Conservation (phyloP, 23 tunicate genomes). For the Botrylloides violaceus region DNA sequence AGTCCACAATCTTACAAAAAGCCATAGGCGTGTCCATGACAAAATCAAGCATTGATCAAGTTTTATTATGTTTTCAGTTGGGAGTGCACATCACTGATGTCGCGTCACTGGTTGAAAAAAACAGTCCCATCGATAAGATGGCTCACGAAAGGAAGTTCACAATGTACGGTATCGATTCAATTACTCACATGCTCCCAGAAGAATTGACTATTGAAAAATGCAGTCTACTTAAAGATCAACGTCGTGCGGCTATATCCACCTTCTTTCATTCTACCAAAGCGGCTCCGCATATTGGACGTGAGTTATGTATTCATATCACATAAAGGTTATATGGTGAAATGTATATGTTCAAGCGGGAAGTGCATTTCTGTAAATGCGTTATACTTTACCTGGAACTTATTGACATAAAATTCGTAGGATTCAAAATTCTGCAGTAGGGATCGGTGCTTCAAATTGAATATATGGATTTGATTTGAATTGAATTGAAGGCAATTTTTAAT, state of each 20-base stretch:
- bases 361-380: no score
- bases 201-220: slow-evolving; percentile 37
- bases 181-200: slow-evolving; percentile 36
- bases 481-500: no score
- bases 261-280: slow-evolving; percentile 39
- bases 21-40: no score
- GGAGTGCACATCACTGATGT: slow-evolving; percentile 83
- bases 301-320: background rate
- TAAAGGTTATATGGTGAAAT: no score
- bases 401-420: no score
- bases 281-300: slow-evolving; percentile 20
- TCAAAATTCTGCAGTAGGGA: no score
- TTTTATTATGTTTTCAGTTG: slow-evolving; percentile 21
- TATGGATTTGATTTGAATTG: no score
- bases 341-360: no score
- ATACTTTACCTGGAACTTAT: no score
- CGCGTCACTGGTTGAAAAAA: slow-evolving; percentile 36
- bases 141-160: slow-evolving; percentile 30
- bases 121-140: slow-evolving; percentile 33
- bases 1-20: no score
- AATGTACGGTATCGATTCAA: slow-evolving; percentile 1
- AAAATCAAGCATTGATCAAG: no score
- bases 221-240: slow-evolving; percentile 41
- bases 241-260: slow-evolving; percentile 39
- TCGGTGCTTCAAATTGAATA: no score